Conservation (phyloP, 2,113 vertebrate genomes). For the Abramis brama region DNA sequence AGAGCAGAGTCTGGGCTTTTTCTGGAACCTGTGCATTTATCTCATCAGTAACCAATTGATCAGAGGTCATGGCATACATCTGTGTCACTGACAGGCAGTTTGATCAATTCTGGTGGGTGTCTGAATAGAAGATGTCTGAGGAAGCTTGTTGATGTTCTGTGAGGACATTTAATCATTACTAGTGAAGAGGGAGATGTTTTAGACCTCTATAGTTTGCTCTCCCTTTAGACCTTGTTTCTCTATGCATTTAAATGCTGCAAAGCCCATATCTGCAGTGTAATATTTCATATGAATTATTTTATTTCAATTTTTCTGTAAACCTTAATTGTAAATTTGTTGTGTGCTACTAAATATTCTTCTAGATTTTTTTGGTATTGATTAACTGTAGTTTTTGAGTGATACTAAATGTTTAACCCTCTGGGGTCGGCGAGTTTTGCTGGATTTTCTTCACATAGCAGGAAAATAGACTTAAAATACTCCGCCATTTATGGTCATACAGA, state of each 20-base stretch:
- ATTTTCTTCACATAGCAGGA: too few species aligned
- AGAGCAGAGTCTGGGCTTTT: neutral
- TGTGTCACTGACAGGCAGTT: neutral
- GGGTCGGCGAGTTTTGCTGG: too few species aligned
- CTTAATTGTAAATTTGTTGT: too few species aligned
- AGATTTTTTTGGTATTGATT: too few species aligned
- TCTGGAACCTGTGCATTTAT: slow-evolving; percentile 45
- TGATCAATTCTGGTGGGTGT: slow-evolving; percentile 21
- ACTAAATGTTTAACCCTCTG: too few species aligned
- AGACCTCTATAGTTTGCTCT: neutral
- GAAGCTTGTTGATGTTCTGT: neutral
- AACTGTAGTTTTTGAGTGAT: too few species aligned
- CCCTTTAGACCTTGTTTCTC: neutral
- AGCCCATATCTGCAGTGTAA: neutral
- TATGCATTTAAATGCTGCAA: neutral
- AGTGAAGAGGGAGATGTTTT: slow-evolving; percentile 1
- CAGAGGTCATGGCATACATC: neutral
- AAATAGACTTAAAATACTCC: too few species aligned
- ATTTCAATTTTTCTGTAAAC: too few species aligned
- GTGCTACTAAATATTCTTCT: too few species aligned
- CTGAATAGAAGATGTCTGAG: slow-evolving; percentile 1
- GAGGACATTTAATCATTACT: neutral
- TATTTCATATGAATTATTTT: neutral
- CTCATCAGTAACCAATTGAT: slow-evolving; percentile 46
- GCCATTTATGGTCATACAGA: too few species aligned